Percentiles rank a stretch among this genome's conserved stretches.
phyloP scores from a whole-genome alignment of 1,140 invertebrate species.

The Arion vulgaris region DNA sequence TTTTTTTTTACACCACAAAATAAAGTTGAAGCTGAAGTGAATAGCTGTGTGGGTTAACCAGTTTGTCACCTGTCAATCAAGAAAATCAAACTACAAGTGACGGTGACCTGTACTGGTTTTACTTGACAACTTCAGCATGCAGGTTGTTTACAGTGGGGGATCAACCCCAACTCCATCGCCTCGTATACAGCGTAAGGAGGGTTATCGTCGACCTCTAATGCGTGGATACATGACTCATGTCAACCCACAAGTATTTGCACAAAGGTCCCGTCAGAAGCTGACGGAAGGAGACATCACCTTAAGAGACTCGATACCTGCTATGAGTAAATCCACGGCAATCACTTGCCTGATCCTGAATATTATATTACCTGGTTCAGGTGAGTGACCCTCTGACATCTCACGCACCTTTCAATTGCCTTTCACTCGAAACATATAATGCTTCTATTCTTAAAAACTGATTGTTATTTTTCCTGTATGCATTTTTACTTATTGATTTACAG shows the following conservation, averaged over 20 bases:
- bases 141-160: slow-evolving; percentile 65
- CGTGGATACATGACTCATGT: slow-evolving; percentile 53
- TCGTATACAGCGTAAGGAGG: slow-evolving; percentile 52
- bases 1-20: too few relatives aligned
- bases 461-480: too few relatives aligned
- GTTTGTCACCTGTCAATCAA: too few relatives aligned
- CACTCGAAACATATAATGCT: too few relatives aligned
- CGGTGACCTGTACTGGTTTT: neutral
- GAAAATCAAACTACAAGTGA: neutral
- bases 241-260: slow-evolving; percentile 28
- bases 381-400: too few relatives aligned
- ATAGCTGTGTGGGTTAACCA: too few relatives aligned
- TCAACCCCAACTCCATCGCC: slow-evolving; percentile 65
- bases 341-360: slow-evolving; percentile 73
- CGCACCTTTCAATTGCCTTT: too few relatives aligned
- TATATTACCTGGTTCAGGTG: slow-evolving; percentile 74
- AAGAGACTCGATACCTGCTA: slow-evolving; percentile 72
- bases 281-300: slow-evolving; percentile 56
- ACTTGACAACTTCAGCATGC: slow-evolving; percentile 46
- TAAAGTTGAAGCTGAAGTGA: too few relatives aligned
- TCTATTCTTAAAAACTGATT: too few relatives aligned
- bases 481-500: too few relatives aligned
- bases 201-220: slow-evolving; percentile 58
- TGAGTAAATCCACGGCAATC: slow-evolving; percentile 72
- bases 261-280: slow-evolving; percentile 47